Percentiles rank a stretch among this genome's conserved stretches.
Evolutionary conservation across 2,113 vertebrate species (phyloP).

Genomic region (Verasper variegatus): DNA sequence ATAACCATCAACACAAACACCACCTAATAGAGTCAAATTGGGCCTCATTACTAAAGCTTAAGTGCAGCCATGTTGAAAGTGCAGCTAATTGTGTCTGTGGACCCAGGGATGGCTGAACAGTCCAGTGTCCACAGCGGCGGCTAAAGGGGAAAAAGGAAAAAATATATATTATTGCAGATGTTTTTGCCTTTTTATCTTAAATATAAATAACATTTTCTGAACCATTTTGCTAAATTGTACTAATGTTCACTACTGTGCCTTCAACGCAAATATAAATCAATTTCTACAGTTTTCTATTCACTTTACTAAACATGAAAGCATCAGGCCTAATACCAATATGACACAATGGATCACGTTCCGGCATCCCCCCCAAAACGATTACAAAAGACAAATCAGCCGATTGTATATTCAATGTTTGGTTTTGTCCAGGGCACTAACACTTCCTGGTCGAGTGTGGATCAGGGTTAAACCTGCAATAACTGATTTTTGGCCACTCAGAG

Average conservation of each 20-base stretch:
- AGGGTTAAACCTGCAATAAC: neutral
- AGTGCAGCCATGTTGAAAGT: conserved; percentile 49
- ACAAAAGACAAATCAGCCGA: neutral
- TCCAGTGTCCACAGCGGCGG: neutral
- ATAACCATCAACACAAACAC: conserved; percentile 76
- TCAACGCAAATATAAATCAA: neutral
- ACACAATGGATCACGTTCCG: neutral
- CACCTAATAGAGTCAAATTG: conserved; percentile 76
- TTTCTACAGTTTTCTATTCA: neutral
- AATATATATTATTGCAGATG: neutral
- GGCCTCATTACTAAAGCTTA: conserved; percentile 67
- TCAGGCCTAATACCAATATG: neutral
- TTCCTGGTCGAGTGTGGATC: neutral
- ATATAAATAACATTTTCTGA: neutral
- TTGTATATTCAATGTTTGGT: neutral
- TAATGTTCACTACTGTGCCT: neutral
- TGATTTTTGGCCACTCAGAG: conserved; percentile 4
- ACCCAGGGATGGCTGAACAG: neutral
- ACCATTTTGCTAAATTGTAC: neutral
- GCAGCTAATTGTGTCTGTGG: conserved; percentile 21
- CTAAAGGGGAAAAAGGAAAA: neutral
- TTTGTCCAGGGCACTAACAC: neutral
- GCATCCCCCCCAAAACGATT: too few species aligned
- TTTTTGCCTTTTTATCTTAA: neutral
- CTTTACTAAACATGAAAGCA: neutral